Evolutionary conservation across 2,797 vertebrate species (phyloP), one percentile per base, ranked within the genome.

Genomic region (Cuniculus paca): DNA sequence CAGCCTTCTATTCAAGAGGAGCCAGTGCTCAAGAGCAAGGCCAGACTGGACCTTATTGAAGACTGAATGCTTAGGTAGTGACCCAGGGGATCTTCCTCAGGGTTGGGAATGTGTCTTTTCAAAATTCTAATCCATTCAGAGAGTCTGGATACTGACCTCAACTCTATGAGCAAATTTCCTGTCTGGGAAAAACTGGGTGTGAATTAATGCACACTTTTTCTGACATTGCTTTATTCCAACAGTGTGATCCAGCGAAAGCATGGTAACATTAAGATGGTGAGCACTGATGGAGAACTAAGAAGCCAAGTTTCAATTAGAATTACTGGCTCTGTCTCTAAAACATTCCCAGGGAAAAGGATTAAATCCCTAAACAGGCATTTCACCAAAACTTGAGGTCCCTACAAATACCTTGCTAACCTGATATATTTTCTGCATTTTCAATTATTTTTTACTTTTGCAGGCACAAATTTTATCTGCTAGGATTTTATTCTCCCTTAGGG

Each of bases 41-140:
- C 39, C 39, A 42, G 12, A 26, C 70, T 45, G 39, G 39, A 28
- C 70, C 12, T 28, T 13, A 28, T 13, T 45, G 12, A 28, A 74
- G 70, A 74, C 39, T 26, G 70, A 45, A 39, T 13, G 4, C 9
- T 42, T 3, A 1, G 14, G 13, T 6, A 22, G 0, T 1, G 17
- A 19, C 3, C 20, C 24, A 0, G 5, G 1, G 11, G 1, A 65
- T 1, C 19, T 36, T n/a, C 52, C 48, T 50, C 34, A 2, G 26
- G 6, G 0, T 6, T 14, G 13, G 34, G 2, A 3, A 26, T 0
- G 0, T 34, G 22, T 11, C 10, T 61, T 81, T 45, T 42, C 20
- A 34, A 36, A 80, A 88, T 70, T 61, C n/a, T 17, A 81, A 75
- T 14, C 4, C 60, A 65, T 34, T 83, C 5, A 50, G 39, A 19